These are phyloP conservation scores for Clarias pachynema DNA, from an alignment of 2,797 vertebrate species.

Conservation along the genomic window DNA sequence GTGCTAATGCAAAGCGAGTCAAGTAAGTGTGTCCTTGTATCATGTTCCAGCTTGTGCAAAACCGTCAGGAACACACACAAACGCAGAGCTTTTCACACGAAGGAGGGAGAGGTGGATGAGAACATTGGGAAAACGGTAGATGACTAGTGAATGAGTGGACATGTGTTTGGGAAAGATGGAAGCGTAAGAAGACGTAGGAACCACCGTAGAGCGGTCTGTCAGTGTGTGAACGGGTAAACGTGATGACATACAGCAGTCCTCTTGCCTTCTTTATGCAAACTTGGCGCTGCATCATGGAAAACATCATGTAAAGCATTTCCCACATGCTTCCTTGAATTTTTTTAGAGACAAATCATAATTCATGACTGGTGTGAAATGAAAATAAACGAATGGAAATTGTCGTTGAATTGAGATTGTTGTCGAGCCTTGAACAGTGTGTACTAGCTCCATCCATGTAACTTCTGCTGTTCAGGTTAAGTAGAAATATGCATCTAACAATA, in stretches of 20 bases:
- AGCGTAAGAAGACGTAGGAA: background rate
- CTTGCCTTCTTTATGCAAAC: constrained; percentile 37
- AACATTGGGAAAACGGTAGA: constrained; percentile 6
- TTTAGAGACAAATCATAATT: background rate
- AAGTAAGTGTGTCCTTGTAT: constrained; percentile 74
- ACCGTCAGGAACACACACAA: constrained; percentile 60
- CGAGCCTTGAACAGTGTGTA: background rate
- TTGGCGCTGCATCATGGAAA: constrained; percentile 28
- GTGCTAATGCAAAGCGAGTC: constrained; percentile 71
- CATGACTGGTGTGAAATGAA: background rate
- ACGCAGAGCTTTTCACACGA: constrained; percentile 71
- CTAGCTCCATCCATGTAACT: background rate
- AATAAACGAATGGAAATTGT: background rate
- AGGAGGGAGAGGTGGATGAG: constrained; percentile 40
- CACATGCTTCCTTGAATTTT: constrained; percentile 18
- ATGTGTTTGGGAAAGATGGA: constrained; percentile 4
- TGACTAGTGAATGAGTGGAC: constrained; percentile 12
- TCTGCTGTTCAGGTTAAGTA: background rate
- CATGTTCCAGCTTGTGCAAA: constrained; percentile 75
- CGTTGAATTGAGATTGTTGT: background rate
- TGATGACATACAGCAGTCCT: background rate
- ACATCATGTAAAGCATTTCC: background rate
- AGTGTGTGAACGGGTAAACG: background rate
- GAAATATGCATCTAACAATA: constrained; percentile 14
- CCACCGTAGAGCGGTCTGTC: background rate